Percentiles rank a stretch among this genome's conserved stretches.
Evolutionary conservation across 2,888 invertebrate genomes (phyloP).

Genomic region (Sipha maydis): DNA sequence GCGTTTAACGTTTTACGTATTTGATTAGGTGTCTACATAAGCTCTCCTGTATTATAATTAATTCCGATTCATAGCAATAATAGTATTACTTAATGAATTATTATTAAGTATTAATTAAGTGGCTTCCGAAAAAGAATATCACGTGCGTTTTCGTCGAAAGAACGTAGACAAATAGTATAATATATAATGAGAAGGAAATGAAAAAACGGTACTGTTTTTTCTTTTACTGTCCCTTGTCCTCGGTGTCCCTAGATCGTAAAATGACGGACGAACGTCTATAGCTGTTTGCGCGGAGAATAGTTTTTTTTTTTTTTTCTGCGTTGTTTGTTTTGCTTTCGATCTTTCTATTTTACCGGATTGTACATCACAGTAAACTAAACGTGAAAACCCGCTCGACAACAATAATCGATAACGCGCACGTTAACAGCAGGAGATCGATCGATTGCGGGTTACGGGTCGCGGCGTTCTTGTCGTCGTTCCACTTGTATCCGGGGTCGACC

Average conservation of each 20-base stretch:
- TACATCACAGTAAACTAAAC: slow-evolving; percentile 45
- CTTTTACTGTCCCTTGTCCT: background rate
- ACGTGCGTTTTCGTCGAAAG: too few species aligned
- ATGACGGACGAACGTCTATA: background rate
- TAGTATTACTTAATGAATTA: too few species aligned
- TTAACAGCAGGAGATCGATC: slow-evolving; percentile 26
- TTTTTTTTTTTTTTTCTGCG: background rate
- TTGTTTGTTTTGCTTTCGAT: background rate
- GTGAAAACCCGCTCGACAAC: slow-evolving; percentile 8
- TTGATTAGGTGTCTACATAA: too few species aligned
- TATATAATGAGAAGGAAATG: background rate
- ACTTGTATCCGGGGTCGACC: slow-evolving; percentile 74
- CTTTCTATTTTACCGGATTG: slow-evolving; percentile 3
- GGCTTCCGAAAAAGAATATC: too few species aligned
- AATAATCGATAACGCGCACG: background rate
- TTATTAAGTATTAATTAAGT: too few species aligned
- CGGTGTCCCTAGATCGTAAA: background rate
- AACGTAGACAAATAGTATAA: background rate
- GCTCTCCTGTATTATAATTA: too few species aligned
- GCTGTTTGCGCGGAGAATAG: background rate
- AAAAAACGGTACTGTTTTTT: background rate
- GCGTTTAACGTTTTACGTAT: too few species aligned
- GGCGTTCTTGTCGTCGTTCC: slow-evolving; percentile 45
- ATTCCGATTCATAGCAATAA: too few species aligned
- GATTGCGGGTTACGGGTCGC: background rate